Conservation (phyloP, 2,113 vertebrate genomes). For the Micronycteris hirsuta region DNA sequence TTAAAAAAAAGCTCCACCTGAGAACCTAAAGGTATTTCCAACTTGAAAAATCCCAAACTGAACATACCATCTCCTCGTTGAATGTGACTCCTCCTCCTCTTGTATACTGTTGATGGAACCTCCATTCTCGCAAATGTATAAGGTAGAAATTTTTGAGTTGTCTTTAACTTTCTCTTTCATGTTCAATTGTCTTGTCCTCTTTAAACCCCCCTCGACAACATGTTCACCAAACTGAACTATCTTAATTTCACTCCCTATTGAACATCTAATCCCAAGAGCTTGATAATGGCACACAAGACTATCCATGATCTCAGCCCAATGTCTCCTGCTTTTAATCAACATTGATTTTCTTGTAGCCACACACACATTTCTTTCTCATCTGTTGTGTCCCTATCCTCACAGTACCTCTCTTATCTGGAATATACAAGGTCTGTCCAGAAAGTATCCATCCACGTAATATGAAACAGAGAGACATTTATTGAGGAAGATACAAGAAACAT, state of each 20-base stretch:
- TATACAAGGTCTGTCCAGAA: background rate
- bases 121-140: background rate
- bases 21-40: background rate
- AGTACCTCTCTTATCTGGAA: background rate
- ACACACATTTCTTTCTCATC: background rate
- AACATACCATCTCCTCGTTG: background rate
- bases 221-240: background rate
- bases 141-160: background rate
- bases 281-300: background rate
- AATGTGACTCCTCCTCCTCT: background rate
- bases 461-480: too few relatives aligned
- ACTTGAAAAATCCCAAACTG: background rate
- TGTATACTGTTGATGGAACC: background rate
- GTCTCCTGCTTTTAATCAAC: background rate
- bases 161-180: background rate
- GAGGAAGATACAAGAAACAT: too few relatives aligned
- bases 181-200: background rate
- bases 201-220: background rate
- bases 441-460: too few relatives aligned
- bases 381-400: background rate
- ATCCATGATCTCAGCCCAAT: background rate
- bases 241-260: background rate
- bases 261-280: background rate
- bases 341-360: background rate
- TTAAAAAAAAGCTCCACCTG: background rate